Percentiles rank a stretch among this genome's conserved stretches.
These are phyloP conservation scores for Sycobia sp. DNA, from an alignment of 1,140 invertebrate species.

Conservation along the genomic window DNA sequence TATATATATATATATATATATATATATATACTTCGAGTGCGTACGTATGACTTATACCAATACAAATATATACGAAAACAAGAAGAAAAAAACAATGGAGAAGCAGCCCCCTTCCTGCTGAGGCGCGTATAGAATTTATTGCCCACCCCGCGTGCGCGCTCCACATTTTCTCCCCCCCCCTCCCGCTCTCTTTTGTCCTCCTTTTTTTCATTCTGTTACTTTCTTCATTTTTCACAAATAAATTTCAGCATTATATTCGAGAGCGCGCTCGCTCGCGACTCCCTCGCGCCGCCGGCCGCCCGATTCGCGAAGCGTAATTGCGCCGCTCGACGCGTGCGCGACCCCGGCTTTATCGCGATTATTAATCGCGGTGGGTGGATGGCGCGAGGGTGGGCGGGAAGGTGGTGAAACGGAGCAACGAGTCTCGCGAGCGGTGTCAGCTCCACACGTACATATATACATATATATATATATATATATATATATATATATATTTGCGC, in stretches of 20 bases:
- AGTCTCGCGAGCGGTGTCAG: slow-evolving; percentile 4
- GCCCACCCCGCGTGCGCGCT: neutral
- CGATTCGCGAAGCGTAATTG: slow-evolving; percentile 36
- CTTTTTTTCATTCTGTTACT: too few species aligned
- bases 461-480: too few species aligned
- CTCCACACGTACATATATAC: too few species aligned
- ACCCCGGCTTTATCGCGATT: slow-evolving; percentile 18
- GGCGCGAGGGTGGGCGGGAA: neutral
- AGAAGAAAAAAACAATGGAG: too few species aligned
- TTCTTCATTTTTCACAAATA: slow-evolving; percentile 23
- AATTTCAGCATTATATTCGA: slow-evolving; percentile 26
- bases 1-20: too few species aligned
- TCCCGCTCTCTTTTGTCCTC: neutral
- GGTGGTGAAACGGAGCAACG: neutral
- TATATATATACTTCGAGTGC: too few species aligned
- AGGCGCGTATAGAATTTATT: too few species aligned
- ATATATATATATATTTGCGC: too few species aligned
- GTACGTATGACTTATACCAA: too few species aligned
- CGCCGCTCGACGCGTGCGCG: slow-evolving; percentile 20
- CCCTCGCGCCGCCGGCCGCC: slow-evolving; percentile 1
- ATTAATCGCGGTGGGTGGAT: slow-evolving; percentile 12
- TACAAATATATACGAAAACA: too few species aligned
- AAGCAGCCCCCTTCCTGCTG: too few species aligned
- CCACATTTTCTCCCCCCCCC: neutral
- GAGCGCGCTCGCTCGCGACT: neutral